Percentiles rank a stretch among this genome's conserved stretches.
phyloP scores from a whole-genome alignment of 2,113 vertebrate species.

The Colossoma macropomum region DNA sequence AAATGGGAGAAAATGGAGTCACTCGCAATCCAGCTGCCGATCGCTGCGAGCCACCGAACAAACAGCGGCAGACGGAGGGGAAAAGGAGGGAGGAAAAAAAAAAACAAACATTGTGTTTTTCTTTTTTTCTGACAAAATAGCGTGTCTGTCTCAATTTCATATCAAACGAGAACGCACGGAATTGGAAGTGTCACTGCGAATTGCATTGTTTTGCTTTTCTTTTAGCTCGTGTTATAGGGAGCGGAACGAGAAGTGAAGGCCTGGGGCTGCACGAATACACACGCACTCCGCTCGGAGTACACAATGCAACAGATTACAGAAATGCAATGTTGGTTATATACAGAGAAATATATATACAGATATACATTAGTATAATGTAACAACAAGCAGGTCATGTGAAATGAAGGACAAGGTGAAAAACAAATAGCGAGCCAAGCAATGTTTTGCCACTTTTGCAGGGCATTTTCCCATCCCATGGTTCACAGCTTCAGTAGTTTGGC shows the following conservation, averaged over 20 bases:
- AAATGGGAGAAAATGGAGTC: conserved; percentile 28
- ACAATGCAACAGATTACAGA: not conserved
- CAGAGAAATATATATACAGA: not conserved
- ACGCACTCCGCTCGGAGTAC: not conserved
- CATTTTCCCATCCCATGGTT: too few relatives aligned
- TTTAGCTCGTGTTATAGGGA: not conserved
- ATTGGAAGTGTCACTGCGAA: conserved; percentile 33
- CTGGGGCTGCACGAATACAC: not conserved
- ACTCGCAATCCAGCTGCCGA: conserved; percentile 1
- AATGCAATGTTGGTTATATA: not conserved
- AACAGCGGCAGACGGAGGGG: not conserved
- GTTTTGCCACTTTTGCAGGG: too few relatives aligned
- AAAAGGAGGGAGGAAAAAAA: not conserved
- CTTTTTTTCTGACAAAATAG: conserved; percentile 16
- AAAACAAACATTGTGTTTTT: not conserved
- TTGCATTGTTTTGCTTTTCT: conserved; percentile 10
- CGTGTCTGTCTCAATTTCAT: conserved; percentile 21
- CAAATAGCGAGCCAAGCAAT: too few relatives aligned
- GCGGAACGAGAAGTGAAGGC: not conserved
- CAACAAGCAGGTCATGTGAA: too few relatives aligned
- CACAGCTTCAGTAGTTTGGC: too few relatives aligned
- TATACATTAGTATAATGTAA: too few relatives aligned
- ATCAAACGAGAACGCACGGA: not conserved
- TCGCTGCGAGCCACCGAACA: not conserved
- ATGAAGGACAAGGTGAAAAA: too few relatives aligned